A percentile compares a stretch with the other conserved stretches of the same genome.
These are phyloP conservation scores for Macrotus californicus DNA, from an alignment of 2,113 vertebrate species.

Conservation along the genomic window DNA sequence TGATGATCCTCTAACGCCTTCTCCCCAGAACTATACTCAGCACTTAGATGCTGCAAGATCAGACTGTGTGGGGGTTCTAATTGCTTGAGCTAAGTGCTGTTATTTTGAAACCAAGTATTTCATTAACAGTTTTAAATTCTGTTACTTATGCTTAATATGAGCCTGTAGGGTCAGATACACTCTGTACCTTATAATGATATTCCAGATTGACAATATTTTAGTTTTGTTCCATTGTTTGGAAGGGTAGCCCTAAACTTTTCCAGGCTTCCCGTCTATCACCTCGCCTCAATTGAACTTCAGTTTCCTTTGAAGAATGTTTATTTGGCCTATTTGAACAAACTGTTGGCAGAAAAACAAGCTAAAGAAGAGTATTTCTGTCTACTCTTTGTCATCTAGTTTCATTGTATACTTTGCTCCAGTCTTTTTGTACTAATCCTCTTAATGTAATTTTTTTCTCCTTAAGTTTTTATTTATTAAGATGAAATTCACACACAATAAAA, in stretches of 20 bases:
- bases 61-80: background rate
- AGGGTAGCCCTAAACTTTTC: background rate
- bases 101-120: conserved; percentile 28
- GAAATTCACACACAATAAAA: background rate
- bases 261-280: background rate
- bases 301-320: conserved; percentile 27
- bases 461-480: background rate
- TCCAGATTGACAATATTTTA: background rate
- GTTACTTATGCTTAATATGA: background rate
- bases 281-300: background rate
- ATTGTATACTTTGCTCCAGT: background rate
- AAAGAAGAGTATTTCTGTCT: background rate
- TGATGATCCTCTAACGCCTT: background rate
- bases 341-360: background rate
- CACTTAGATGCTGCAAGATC: background rate
- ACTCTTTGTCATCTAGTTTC: background rate
- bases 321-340: background rate
- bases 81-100: conserved; percentile 14
- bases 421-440: background rate
- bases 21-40: background rate
- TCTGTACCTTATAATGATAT: background rate
- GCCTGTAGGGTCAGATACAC: background rate
- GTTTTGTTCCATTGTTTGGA: background rate
- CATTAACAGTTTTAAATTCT: conserved; percentile 4
- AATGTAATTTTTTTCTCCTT: background rate